phyloP scores from a whole-genome alignment of 2,113 vertebrate genomes.

The Malaclemys terrapin region DNA sequence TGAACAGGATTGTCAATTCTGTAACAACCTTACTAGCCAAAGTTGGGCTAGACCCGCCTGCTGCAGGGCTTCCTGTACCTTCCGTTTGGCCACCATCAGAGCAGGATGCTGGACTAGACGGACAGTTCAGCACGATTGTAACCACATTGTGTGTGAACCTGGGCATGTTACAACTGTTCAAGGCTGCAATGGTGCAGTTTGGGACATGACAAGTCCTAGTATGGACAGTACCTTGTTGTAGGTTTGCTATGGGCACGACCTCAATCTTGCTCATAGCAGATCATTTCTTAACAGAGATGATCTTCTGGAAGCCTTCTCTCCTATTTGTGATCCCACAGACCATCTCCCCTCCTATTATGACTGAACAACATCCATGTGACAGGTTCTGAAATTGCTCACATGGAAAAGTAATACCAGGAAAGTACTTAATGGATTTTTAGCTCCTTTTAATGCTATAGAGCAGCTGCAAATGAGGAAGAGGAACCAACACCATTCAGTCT shows the following conservation, averaged over 20 bases:
- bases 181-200: neutral
- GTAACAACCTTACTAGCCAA: accelerated
- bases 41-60: neutral
- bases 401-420: neutral
- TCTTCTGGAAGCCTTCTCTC: neutral
- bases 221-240: accelerated
- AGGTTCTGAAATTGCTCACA: neutral
- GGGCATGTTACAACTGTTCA: accelerated
- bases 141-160: accelerated
- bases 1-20: neutral
- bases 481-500: neutral
- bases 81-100: neutral
- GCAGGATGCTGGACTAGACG: accelerated
- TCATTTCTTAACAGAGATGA: neutral
- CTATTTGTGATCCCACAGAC: neutral
- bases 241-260: neutral
- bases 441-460: neutral
- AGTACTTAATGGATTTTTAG: neutral
- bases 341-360: neutral
- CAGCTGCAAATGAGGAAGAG: neutral
- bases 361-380: accelerated
- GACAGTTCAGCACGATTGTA: accelerated
- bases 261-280: neutral
- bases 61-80: neutral
- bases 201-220: neutral